Evolutionary conservation across 1,140 invertebrate species (phyloP), one percentile per base, ranked within the genome.

Genomic region (Drosophila nikananu): DNA sequence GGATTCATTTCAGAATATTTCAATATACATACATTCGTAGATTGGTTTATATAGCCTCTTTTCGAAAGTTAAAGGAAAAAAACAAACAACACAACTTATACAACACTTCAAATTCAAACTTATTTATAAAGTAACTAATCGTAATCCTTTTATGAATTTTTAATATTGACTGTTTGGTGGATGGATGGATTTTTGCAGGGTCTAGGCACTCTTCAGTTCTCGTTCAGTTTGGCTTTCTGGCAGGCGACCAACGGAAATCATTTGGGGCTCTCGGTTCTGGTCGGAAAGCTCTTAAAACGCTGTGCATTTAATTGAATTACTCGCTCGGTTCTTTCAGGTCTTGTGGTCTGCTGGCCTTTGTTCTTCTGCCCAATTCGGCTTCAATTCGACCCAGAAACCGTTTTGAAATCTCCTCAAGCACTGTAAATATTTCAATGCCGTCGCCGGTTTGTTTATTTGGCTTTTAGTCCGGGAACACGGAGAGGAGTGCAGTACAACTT

Each of bases 271-370:
- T 54, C 66, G 41, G 37, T 27, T 66, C 46, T 67, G 57, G 59
- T 60, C 75, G 55, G 5, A 77, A 79, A 75, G 79, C 66, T 68
- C 27, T 49, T 55, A 66, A 59, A 86, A 80, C 54, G 65, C 48
- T 83, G 57, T 32, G 49, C 74, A 73, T 62, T 74, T 80, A 87
- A 83, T 87, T 83, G 67, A 87, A 87, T 83, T 83, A 83, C 46
- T 52, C 52, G 60, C 63, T 41, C 30, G 59, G 58, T 39, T 59
- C 41, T 41, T 37, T 60, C 30, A 57, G 10, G 17, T 44, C 58
- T 44, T 51, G 27, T 64, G 46, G 12, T 30, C 54, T 27, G 21
- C 30, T 49, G 64, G 49, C 35, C 62, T 67, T 66, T 75, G 64
- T 64, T 73, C 64, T 46, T 32, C 35, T 51, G 44, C 27, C 44